Conservation (phyloP, 2,113 vertebrate genomes). For the Hirundichthys speculiger region DNA sequence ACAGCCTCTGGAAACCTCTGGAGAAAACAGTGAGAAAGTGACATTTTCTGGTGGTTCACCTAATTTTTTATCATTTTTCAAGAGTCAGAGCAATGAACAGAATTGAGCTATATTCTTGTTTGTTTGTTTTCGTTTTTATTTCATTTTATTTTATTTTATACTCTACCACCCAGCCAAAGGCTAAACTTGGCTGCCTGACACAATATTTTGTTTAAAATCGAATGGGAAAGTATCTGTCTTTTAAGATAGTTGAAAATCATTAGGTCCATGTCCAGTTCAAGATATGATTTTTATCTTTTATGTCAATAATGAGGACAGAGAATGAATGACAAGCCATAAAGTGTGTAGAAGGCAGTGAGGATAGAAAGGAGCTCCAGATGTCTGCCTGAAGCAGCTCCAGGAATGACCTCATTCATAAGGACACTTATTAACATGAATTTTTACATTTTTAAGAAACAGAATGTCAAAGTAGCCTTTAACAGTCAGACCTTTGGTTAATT, state of each 20-base stretch:
- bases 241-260: not conserved
- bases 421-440: too few species aligned
- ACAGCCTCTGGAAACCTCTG: constrained; percentile 10
- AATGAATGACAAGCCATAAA: too few species aligned
- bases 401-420: too few species aligned
- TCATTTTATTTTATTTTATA: not conserved
- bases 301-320: not conserved
- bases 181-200: too few species aligned
- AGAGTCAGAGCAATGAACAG: constrained; percentile 66
- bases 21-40: constrained; percentile 40
- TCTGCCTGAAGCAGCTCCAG: too few species aligned
- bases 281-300: not conserved
- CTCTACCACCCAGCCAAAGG: too few species aligned
- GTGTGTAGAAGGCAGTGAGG: too few species aligned
- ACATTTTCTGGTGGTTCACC: constrained; percentile 52
- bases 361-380: too few species aligned
- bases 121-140: not conserved
- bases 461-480: too few species aligned
- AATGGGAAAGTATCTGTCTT: not conserved
- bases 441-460: too few species aligned
- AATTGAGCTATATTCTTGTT: not conserved
- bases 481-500: not conserved
- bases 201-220: too few species aligned
- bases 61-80: constrained; percentile 29
- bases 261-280: not conserved